phyloP scores from a whole-genome alignment of 2,113 vertebrate species.

The Neodontobutis hainanensis region DNA sequence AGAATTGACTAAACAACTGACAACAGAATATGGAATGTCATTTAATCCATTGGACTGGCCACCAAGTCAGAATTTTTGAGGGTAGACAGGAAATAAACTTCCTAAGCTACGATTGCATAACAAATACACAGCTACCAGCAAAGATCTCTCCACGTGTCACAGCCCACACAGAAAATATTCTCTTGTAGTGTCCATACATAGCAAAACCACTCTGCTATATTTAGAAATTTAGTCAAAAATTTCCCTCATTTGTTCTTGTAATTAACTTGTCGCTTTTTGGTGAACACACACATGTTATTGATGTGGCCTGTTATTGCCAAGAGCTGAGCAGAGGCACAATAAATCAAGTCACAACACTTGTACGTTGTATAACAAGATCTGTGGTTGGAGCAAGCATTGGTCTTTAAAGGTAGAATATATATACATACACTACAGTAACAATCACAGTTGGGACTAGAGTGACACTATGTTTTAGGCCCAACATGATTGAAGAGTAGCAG shows the following conservation, averaged over 20 bases:
- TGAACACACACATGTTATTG: constrained; percentile 47
- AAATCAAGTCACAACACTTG: constrained; percentile 51
- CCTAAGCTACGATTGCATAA: no score
- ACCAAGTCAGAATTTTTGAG: no score
- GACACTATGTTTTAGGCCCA: no score
- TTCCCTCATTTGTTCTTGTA: constrained; percentile 44
- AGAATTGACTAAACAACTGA: no score
- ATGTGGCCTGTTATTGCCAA: constrained; percentile 45
- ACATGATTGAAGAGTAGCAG: no score
- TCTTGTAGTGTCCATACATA: neutral
- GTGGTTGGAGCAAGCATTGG: constrained; percentile 15
- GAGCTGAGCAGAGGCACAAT: constrained; percentile 37
- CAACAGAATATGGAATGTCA: no score
- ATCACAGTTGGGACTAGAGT: no score
- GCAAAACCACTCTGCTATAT: neutral
- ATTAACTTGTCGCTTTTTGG: constrained; percentile 52
- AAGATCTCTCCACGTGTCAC: no score
- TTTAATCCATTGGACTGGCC: no score
- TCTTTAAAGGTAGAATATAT: constrained; percentile 12
- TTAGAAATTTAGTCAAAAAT: constrained; percentile 9
- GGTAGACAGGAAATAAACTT: no score
- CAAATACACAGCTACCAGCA: no score
- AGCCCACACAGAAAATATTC: no score
- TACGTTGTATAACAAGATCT: constrained; percentile 15
- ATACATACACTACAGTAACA: neutral